Evolutionary conservation across 2,888 invertebrate genomes (phyloP).

Genomic region (Taenaris catops): DNA sequence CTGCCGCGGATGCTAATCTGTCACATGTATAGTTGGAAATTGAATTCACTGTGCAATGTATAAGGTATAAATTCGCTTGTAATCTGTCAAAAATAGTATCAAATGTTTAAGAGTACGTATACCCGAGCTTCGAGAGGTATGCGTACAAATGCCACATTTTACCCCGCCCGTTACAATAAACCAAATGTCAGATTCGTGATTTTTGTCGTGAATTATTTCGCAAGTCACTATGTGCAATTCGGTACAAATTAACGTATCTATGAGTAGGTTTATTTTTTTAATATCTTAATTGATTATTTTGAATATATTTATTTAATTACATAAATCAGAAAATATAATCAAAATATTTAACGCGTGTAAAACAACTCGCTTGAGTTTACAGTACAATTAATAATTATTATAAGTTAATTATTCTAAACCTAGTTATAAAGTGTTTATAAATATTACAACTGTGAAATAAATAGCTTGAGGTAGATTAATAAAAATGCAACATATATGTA

Average conservation of each 20-base stretch:
- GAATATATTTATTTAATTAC: too few relatives aligned
- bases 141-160: conserved; percentile 66
- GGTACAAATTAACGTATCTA: conserved; percentile 25
- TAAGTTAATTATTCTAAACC: too few relatives aligned
- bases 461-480: too few relatives aligned
- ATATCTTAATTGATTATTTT: too few relatives aligned
- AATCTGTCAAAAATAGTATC: neutral
- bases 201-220: conserved; percentile 68
- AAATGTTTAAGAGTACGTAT: conserved; percentile 13
- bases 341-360: too few relatives aligned
- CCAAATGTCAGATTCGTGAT: conserved; percentile 77
- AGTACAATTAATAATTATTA: too few relatives aligned
- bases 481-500: too few relatives aligned
- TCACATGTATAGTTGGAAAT: neutral
- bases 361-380: too few relatives aligned
- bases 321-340: too few relatives aligned
- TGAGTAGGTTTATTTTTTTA: too few relatives aligned
- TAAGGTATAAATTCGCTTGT: conserved; percentile 1
- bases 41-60: neutral
- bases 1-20: conserved; percentile 1
- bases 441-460: too few relatives aligned
- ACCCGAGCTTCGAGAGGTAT: conserved; percentile 32
- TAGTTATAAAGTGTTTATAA: too few relatives aligned
- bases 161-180: conserved; percentile 58
- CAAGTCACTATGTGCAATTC: conserved; percentile 43